These are phyloP conservation scores for Neogale vison DNA, from an alignment of 2,113 vertebrate genomes.

Conservation along the genomic window DNA sequence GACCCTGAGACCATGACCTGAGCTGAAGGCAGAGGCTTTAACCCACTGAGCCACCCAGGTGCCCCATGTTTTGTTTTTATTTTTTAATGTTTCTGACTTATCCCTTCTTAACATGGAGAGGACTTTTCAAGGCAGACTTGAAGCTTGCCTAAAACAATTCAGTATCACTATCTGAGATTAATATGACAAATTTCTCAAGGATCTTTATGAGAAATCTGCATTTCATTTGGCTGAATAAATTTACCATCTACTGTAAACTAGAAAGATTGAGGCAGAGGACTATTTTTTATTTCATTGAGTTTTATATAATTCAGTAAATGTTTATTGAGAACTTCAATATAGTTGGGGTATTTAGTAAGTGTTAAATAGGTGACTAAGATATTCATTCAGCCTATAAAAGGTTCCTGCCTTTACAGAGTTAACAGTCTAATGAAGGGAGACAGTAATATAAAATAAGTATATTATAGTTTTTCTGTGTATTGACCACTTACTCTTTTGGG, in stretches of 20 bases:
- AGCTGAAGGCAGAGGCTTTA: too few relatives aligned
- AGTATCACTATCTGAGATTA: slow-evolving; percentile 18
- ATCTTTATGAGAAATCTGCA: background rate
- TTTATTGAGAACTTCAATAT: slow-evolving; percentile 32
- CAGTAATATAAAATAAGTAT: background rate
- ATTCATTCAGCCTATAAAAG: background rate
- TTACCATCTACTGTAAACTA: background rate
- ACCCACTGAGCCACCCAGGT: too few relatives aligned
- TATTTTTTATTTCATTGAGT: slow-evolving; percentile 4
- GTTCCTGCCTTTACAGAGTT: background rate
- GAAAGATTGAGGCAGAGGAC: background rate
- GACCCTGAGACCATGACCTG: too few relatives aligned
- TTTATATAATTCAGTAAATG: slow-evolving; percentile 17
- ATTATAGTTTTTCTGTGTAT: background rate
- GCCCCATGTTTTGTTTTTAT: too few relatives aligned
- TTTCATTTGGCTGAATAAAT: slow-evolving; percentile 26
- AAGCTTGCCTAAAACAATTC: background rate
- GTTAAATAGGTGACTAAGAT: background rate
- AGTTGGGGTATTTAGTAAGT: slow-evolving; percentile 33
- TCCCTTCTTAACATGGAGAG: background rate
- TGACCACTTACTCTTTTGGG: background rate
- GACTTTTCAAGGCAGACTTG: background rate
- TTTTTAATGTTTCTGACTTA: background rate
- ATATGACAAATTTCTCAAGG: slow-evolving; percentile 7
- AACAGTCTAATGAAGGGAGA: background rate